Evolutionary conservation across 2,797 vertebrate genomes (phyloP).

Genomic region (Pangasius macronema): DNA sequence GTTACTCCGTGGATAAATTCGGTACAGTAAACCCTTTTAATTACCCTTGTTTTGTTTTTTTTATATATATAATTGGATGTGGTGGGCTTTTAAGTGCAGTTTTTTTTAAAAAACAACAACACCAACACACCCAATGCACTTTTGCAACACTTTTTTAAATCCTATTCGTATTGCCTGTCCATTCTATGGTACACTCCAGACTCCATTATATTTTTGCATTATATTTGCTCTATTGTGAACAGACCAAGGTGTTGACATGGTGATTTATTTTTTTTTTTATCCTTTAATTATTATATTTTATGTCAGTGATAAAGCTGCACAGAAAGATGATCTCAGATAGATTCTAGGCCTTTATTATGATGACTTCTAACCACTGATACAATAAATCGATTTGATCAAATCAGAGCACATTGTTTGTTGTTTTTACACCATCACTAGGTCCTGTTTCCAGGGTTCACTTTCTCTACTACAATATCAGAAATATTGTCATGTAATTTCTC

Average conservation of each 20-base stretch:
- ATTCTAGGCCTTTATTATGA: slow-evolving; percentile 66
- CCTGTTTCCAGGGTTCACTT: not conserved
- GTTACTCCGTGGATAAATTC: slow-evolving; percentile 51
- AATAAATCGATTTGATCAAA: slow-evolving; percentile 80
- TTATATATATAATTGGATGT: slow-evolving; percentile 19
- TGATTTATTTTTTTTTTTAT: slow-evolving; percentile 56
- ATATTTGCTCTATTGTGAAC: slow-evolving; percentile 65
- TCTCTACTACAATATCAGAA: not conserved
- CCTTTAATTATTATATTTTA: slow-evolving; percentile 66
- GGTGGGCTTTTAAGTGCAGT: slow-evolving; percentile 58
- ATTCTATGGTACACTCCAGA: slow-evolving; percentile 72
- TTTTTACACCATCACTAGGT: slow-evolving; percentile 37
- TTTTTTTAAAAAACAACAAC: slow-evolving; percentile 57
- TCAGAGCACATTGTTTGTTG: slow-evolving; percentile 59
- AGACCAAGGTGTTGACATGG: slow-evolving; percentile 67
- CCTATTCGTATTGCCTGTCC: slow-evolving; percentile 46
- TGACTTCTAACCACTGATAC: slow-evolving; percentile 83
- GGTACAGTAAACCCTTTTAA: slow-evolving; percentile 58
- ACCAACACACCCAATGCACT: slow-evolving; percentile 64
- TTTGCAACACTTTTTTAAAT: slow-evolving; percentile 61
- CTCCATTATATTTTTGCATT: slow-evolving; percentile 51
- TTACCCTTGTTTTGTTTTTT: slow-evolving; percentile 14
- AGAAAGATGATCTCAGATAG: slow-evolving; percentile 66
- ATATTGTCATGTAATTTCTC: not conserved
- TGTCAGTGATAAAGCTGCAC: slow-evolving; percentile 76